Conservation (phyloP, 2,888 invertebrate genomes). For the Hololepta plana region DNA sequence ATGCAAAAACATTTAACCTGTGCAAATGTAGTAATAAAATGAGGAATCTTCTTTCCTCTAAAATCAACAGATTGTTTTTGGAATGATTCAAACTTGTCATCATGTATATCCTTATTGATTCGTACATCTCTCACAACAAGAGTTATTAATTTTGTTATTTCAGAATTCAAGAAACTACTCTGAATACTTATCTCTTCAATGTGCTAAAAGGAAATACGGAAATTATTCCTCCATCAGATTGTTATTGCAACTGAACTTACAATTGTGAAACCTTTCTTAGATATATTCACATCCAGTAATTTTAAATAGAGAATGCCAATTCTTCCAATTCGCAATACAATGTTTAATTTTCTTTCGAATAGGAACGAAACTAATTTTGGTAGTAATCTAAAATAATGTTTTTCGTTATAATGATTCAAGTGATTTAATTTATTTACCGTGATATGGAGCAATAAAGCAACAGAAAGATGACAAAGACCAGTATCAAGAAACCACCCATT, state of each 20-base stretch:
- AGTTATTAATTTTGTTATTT: slow-evolving; percentile 67
- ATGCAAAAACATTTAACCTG: slow-evolving; percentile 35
- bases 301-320: slow-evolving; percentile 66
- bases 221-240: slow-evolving; percentile 2
- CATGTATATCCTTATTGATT: slow-evolving; percentile 67
- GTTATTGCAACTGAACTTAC: slow-evolving; percentile 13
- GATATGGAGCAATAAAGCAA: slow-evolving; percentile 37
- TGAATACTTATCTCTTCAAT: slow-evolving; percentile 70
- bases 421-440: slow-evolving; percentile 14
- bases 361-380: slow-evolving; percentile 64
- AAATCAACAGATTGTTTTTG: too few relatives aligned
- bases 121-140: slow-evolving; percentile 66
- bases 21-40: slow-evolving; percentile 63
- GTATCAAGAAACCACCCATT: slow-evolving; percentile 27
- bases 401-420: slow-evolving; percentile 1
- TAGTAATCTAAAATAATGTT: slow-evolving; percentile 57
- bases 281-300: slow-evolving; percentile 61
- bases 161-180: slow-evolving; percentile 77
- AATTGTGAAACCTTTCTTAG: slow-evolving; percentile 45
- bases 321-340: slow-evolving; percentile 61
- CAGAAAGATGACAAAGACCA: slow-evolving; percentile 20
- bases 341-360: slow-evolving; percentile 60
- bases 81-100: too few relatives aligned
- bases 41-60: slow-evolving; percentile 56
- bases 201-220: slow-evolving; percentile 36